Conservation (phyloP, 2,113 vertebrate species). For the Tyto alba region DNA sequence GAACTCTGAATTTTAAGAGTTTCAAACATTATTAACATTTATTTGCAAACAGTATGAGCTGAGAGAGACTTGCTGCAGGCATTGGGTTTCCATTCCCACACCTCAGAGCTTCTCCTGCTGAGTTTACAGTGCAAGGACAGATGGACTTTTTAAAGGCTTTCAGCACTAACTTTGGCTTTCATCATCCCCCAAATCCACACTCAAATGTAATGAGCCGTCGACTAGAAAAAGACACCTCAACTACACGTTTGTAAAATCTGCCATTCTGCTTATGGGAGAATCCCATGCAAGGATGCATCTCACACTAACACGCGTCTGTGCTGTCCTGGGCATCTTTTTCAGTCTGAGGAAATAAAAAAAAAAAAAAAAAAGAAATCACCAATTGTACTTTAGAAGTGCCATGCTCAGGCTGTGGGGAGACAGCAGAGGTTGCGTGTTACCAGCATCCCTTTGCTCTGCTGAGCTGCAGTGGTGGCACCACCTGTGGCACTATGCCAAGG, state of each 20-base stretch:
- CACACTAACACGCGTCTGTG: rapidly evolving
- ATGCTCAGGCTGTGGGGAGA: not conserved
- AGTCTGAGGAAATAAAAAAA: not conserved
- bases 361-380: not conserved
- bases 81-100: not conserved
- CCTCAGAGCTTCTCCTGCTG: not conserved
- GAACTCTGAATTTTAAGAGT: not conserved
- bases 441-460: not conserved
- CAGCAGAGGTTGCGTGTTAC: not conserved
- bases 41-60: not conserved
- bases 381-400: not conserved
- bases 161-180: not conserved
- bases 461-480: not conserved
- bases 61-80: not conserved
- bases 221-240: not conserved
- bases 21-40: not conserved
- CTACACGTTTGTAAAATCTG: not conserved
- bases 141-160: not conserved
- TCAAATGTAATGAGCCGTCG: not conserved
- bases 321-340: not conserved
- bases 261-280: not conserved
- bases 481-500: not conserved
- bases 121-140: not conserved
- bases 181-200: not conserved
- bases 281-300: not conserved